Base-by-base conservation (phyloP, 2,888 invertebrate genomes). In the Aporophyla lueneburgensis region DNA sequence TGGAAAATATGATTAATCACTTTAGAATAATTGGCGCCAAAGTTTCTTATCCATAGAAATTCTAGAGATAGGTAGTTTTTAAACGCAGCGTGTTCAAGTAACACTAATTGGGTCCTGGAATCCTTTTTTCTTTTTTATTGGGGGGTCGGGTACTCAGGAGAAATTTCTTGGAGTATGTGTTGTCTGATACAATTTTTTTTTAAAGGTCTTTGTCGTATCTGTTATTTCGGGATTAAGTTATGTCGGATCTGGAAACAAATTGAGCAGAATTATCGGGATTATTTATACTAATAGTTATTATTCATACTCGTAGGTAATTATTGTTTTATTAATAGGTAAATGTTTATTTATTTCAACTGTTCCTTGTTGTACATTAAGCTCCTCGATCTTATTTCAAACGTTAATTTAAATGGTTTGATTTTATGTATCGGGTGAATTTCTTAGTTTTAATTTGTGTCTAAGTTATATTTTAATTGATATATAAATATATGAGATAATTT, bases 321-420 rank as follows among this genome's bases (percentile, higher is more conserved):
- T 68, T 16, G 6, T 69, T 58, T 63, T 78, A 65, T 27, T 81
- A 33, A 16, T 77, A 68, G 4, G 14, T 24, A 54, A 68, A 21
- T 46, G n/a, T 71, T 81, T 74, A 81, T 81, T 85, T 75, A 85
- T 82, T 82, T 33, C 46, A 66, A 63, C 67, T 71, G 67, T 71
- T 75, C 81, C 59, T 81, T 59, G 58, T 56, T 74, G 80, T 66
- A 82, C n/a, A 51, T 62, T 54, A 70, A n/a, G n/a, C 27, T 46
- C 49, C 33, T 54, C 51, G 27, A 51, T 59, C 7, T 51, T 79
- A 49, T 40, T 49, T 27, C 40, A 40, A 54, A 40, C 1, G 3
- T 59, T 53, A 61, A 53, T 63, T 53, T 54, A 0, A 49, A 49
- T 54, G 6, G 12, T 49, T 77, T 40, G 27, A 59, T 27, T 65